phyloP scores from a whole-genome alignment of 2,113 vertebrate genomes.

The Phylloscopus trochiloides region DNA sequence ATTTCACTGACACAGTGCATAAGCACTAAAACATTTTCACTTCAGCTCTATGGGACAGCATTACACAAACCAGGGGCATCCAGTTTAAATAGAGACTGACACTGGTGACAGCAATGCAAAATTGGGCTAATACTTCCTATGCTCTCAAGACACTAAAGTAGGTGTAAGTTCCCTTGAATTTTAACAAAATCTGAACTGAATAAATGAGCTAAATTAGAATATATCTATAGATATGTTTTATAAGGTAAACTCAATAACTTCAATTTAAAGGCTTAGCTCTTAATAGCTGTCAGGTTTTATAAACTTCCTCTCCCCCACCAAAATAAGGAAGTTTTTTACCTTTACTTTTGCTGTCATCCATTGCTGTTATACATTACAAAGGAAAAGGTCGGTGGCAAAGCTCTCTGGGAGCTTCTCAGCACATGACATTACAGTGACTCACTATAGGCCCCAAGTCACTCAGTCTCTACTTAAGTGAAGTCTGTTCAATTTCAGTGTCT shows the following conservation, averaged over 20 bases:
- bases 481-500: not conserved
- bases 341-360: constrained; percentile 36
- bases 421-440: constrained; percentile 65
- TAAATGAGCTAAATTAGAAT: not conserved
- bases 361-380: constrained; percentile 18
- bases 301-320: not conserved
- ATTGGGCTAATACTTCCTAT: not conserved
- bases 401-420: not conserved
- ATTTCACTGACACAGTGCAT: not conserved
- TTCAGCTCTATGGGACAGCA: not conserved
- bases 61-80: not conserved
- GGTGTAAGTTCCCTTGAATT: not conserved
- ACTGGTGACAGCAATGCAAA: not conserved
- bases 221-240: not conserved
- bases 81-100: not conserved
- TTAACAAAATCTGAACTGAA: not conserved
- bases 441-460: not conserved
- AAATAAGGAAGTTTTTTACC: constrained; percentile 35
- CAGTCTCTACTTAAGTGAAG: constrained; percentile 32
- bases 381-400: constrained; percentile 11
- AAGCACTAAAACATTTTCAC: not conserved
- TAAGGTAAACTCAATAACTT: not conserved
- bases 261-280: not conserved
- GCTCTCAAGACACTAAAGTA: not conserved
- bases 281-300: not conserved